Evolutionary conservation across 2,797 vertebrate species (phyloP).

Genomic region (Pseudocheirus occidentalis): DNA sequence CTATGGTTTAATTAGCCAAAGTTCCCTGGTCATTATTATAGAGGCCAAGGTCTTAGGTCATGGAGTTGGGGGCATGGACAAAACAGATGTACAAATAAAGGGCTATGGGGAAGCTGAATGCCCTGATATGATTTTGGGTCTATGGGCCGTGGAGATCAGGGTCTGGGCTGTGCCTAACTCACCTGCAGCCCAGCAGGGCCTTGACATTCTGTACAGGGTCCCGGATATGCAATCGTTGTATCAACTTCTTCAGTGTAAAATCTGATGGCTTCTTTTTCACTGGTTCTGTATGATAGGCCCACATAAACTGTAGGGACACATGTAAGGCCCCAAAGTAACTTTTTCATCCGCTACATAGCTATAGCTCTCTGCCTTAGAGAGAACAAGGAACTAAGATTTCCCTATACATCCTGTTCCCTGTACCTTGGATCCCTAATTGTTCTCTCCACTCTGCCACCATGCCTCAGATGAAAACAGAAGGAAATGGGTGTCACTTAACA

Average conservation of each 20-base stretch:
- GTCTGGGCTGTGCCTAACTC: constrained; percentile 23
- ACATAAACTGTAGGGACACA: constrained; percentile 70
- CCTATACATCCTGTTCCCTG: not conserved
- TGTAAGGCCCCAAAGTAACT: constrained; percentile 14
- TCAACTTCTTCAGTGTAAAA: constrained; percentile 92
- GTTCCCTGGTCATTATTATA: not conserved
- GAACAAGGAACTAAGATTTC: not conserved
- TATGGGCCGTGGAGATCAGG: not conserved
- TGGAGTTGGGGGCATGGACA: not conserved
- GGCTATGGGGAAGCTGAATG: not conserved
- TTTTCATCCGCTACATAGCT: constrained; percentile 5
- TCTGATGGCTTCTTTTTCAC: constrained; percentile 53
- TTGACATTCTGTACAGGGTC: constrained; percentile 90
- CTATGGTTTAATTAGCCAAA: not conserved
- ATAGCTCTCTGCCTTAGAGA: constrained; percentile 29
- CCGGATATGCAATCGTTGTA: constrained; percentile 89
- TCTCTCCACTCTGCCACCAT: not conserved
- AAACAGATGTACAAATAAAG: not conserved
- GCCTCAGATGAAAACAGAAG: not conserved
- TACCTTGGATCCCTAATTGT: not conserved
- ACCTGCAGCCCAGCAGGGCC: constrained; percentile 91
- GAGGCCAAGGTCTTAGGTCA: not conserved
- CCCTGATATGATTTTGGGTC: not conserved
- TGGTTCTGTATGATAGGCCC: not conserved
- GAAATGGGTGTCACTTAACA: not conserved